Conservation (phyloP, 2,113 vertebrate species). For the Pseudonaja textilis region DNA sequence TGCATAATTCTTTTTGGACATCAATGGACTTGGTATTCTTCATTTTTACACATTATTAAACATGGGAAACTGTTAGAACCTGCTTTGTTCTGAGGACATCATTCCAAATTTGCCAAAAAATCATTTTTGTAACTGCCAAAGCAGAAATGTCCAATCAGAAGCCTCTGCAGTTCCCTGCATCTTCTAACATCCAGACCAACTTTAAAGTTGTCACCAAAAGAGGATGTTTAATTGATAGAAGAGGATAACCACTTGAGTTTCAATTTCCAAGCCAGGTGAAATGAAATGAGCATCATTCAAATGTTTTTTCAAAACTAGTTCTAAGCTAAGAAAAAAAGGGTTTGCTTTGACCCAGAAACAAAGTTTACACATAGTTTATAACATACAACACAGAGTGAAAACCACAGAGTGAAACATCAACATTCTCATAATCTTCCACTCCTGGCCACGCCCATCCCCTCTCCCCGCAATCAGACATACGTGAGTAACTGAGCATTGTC, state of each 20-base stretch:
- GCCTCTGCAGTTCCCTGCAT: not conserved
- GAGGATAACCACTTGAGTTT: not conserved
- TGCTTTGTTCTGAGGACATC: not conserved
- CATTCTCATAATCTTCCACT: not conserved
- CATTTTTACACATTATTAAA: not conserved
- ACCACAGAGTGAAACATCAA: too few species aligned
- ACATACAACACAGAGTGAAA: not conserved
- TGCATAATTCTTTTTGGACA: not conserved
- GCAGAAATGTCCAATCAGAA: not conserved
- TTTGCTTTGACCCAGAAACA: not conserved
- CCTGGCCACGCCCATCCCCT: fast-evolving
- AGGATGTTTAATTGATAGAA: not conserved
- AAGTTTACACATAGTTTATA: not conserved
- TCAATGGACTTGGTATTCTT: not conserved
- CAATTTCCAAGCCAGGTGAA: not conserved
- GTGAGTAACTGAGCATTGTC: conserved; percentile 91
- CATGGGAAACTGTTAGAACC: not conserved
- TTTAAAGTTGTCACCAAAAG: not conserved
- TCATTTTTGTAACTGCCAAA: not conserved
- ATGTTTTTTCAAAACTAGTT: not conserved
- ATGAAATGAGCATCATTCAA: not conserved
- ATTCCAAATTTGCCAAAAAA: not conserved
- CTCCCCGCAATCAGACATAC: conserved; percentile 60
- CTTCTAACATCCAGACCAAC: not conserved
- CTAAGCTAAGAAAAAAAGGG: not conserved